Base-by-base conservation (phyloP, 2,888 invertebrate genomes). In the Leptura quadrifasciata region DNA sequence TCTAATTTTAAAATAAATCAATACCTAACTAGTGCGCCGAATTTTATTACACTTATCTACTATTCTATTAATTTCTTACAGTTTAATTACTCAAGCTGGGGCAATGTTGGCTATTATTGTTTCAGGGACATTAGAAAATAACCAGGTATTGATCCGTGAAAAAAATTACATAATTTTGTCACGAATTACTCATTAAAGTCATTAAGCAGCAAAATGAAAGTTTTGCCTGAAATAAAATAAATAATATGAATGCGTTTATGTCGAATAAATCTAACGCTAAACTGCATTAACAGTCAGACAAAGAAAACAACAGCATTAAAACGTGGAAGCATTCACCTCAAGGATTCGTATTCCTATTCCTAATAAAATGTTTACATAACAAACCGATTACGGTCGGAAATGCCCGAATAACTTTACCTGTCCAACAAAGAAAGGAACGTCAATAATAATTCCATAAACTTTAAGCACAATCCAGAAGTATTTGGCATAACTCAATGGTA, bases 311-410 rank as follows among this genome's bases (percentile, higher is more conserved):
- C 47, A 10, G 47, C 21, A 69, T 21, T 39, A 58, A 24, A 58
- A 12, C 71, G n/a, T 21, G 21, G 52, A 61, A 71, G 24, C 71
- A 31, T 71, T 71, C 60, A 60, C 71, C 52, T 71, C 61, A 15
- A 61, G 39, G 24, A 60, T 61, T 65, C 24, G 76, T 61, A 68
- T 61, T 68, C 27, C 6, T 61, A 68, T 61, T 68, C 27, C 6
- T 31, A 31, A 68, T 76, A 73, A 75, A 77, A 77, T 85, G 86
- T 88, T 88, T 88, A 88, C 87, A 87, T 88, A 88, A 88, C 85
- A 87, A 83, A 84, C 78, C 83, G 84, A 82, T 61, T 27, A 55
- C 73, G 72, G 67, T 61, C 84, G 84, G 80, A 76, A 70, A 68
- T 35, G 39, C 31, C 75, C 82, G 84, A 84, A 75, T 35, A 21